Conservation (phyloP, 2,113 vertebrate species). For the Colinus virginianus region DNA sequence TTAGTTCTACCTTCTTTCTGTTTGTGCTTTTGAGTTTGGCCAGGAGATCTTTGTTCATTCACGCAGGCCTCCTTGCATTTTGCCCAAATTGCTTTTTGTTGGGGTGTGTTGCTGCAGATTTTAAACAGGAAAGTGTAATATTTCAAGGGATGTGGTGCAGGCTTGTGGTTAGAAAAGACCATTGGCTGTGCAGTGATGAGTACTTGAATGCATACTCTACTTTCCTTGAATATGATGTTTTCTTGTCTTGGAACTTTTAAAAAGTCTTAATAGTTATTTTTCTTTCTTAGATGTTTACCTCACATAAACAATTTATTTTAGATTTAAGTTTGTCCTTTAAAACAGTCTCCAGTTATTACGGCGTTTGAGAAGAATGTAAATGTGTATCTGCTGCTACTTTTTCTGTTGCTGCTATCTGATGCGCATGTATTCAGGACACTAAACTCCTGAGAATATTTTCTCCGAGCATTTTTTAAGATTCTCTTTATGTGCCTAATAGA, state of each 20-base stretch:
- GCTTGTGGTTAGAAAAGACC: not conserved
- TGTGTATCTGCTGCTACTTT: not conserved
- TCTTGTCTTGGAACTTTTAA: not conserved
- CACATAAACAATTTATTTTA: not conserved
- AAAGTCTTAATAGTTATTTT: not conserved
- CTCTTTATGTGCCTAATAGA: not conserved
- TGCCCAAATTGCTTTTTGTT: not conserved
- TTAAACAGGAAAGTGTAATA: not conserved
- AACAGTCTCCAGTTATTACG: not conserved
- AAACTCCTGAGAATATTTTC: not conserved
- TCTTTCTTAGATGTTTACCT: not conserved
- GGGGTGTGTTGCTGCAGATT: not conserved
- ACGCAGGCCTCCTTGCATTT: not conserved
- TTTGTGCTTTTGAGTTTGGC: not conserved
- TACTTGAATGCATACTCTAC: not conserved
- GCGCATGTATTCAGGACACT: not conserved
- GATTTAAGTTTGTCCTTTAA: not conserved
- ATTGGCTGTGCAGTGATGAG: fast-evolving
- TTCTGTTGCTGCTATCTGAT: not conserved
- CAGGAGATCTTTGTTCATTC: not conserved
- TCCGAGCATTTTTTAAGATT: not conserved
- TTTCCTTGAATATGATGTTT: not conserved
- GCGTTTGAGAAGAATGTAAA: not conserved
- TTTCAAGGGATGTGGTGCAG: not conserved
- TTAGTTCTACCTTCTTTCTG: not conserved